phyloP scores from a whole-genome alignment of 2,797 vertebrate species.

The Chrysolophus pictus region DNA sequence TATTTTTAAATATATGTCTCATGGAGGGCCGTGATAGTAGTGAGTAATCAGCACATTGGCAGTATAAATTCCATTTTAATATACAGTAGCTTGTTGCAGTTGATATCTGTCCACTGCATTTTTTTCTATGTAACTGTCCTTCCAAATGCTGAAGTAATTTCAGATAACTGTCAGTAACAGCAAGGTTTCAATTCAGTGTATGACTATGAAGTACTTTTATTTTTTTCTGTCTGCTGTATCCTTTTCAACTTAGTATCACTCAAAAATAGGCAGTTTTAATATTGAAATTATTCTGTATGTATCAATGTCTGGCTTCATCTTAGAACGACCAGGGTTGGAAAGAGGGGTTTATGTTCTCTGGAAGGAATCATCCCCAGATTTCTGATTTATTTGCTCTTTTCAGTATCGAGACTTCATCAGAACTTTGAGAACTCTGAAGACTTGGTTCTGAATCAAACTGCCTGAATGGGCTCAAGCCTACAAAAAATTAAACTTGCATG shows the following conservation, averaged over 20 bases:
- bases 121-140: background rate
- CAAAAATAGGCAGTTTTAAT: background rate
- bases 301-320: background rate
- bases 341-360: background rate
- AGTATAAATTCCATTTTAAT: background rate
- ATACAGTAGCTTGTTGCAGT: background rate
- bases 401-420: background rate
- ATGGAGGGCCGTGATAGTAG: background rate
- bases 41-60: background rate
- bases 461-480: background rate
- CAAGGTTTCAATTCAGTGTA: background rate
- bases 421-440: background rate
- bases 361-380: background rate
- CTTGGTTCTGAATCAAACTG: background rate
- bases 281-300: background rate
- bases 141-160: background rate
- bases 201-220: background rate
- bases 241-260: background rate
- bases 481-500: background rate
- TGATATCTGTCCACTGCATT: background rate
- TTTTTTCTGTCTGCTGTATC: background rate
- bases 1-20: background rate
- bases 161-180: background rate
- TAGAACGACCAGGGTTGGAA: background rate
- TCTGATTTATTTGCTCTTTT: background rate